Evolutionary conservation across 2,888 invertebrate genomes (phyloP).

Genomic region (Rhogogaster chlorosoma): DNA sequence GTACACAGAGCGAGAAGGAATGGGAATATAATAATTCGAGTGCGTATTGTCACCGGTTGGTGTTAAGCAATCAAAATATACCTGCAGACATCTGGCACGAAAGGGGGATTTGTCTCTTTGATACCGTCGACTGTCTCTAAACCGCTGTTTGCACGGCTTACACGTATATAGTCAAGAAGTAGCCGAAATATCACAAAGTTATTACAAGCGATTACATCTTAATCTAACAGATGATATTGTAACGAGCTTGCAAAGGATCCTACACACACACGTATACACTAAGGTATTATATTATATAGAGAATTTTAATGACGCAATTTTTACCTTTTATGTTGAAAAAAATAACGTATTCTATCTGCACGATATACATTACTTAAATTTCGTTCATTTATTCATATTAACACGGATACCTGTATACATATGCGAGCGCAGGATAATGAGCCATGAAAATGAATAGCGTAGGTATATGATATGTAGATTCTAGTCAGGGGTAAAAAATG

Average conservation of each 20-base stretch:
- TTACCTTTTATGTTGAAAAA: no score
- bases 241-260: not conserved
- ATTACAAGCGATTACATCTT: not conserved
- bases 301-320: not conserved
- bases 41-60: not conserved
- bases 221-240: not conserved
- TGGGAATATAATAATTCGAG: not conserved
- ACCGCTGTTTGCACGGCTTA: not conserved
- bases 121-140: not conserved
- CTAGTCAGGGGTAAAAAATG: not conserved
- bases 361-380: not conserved
- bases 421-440: not conserved
- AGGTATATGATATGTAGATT: not conserved
- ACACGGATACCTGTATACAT: no score
- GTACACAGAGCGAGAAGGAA: not conserved
- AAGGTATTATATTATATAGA: not conserved
- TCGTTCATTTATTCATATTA: not conserved
- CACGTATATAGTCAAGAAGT: not conserved
- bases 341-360: no score
- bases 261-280: not conserved
- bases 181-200: not conserved
- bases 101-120: not conserved
- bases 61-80: constrained; percentile 18
- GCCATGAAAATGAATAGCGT: not conserved
- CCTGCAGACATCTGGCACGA: not conserved